Conservation (phyloP, 2,888 invertebrate genomes). For the Mellilla xanthometata region DNA sequence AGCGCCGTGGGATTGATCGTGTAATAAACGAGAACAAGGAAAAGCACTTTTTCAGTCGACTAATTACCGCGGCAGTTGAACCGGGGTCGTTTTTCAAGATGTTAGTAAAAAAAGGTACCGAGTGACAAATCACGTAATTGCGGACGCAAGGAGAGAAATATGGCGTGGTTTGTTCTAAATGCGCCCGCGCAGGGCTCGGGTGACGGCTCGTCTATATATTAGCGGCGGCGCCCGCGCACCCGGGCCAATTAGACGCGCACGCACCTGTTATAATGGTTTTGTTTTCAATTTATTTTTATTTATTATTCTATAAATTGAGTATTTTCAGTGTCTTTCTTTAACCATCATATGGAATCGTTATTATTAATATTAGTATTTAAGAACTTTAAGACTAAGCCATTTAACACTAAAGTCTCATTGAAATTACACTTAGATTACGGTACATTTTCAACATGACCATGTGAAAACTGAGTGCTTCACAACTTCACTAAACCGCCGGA, state of each 20-base stretch:
- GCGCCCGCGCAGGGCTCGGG: constrained; percentile 57
- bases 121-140: constrained; percentile 82
- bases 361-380: too few relatives aligned
- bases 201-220: constrained; percentile 59
- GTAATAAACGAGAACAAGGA: constrained; percentile 58
- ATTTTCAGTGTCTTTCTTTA: too few relatives aligned
- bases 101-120: constrained; percentile 53
- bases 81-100: constrained; percentile 69
- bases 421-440: too few relatives aligned
- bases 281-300: neutral
- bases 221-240: constrained; percentile 41
- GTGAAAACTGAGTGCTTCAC: constrained; percentile 8
- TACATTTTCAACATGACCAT: constrained; percentile 22
- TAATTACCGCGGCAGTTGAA: constrained; percentile 70
- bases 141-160: constrained; percentile 77
- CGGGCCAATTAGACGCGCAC: constrained; percentile 54
- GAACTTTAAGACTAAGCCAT: too few relatives aligned
- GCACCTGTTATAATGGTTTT: constrained; percentile 43
- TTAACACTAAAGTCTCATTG: too few relatives aligned
- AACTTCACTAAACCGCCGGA: constrained; percentile 11
- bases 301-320: neutral
- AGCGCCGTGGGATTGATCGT: constrained; percentile 52
- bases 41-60: constrained; percentile 71
- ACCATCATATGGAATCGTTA: too few relatives aligned
- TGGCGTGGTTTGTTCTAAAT: constrained; percentile 76